Percentiles rank a stretch among this genome's conserved stretches.
Conservation (phyloP, 2,113 vertebrate species). For the Archocentrus centrarchus region DNA sequence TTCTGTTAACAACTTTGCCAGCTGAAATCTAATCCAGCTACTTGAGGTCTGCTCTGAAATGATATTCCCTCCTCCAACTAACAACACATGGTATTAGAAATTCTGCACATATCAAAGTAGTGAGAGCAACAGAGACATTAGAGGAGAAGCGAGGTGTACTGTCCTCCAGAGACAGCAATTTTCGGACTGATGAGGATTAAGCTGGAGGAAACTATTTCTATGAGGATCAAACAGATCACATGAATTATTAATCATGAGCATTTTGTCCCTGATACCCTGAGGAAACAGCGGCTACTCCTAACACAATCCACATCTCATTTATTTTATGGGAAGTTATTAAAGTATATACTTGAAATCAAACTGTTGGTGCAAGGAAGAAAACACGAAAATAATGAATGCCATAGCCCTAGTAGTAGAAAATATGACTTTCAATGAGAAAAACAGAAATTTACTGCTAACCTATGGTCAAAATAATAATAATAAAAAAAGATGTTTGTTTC, state of each 20-base stretch:
- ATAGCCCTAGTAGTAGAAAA: slow-evolving; percentile 20
- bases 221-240: slow-evolving; percentile 80
- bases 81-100: slow-evolving; percentile 54
- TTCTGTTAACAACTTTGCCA: slow-evolving; percentile 68
- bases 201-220: slow-evolving; percentile 70
- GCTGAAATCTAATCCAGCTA: slow-evolving; percentile 64
- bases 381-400: slow-evolving; percentile 70
- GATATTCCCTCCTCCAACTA: slow-evolving; percentile 43
- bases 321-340: slow-evolving; percentile 80
- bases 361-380: slow-evolving; percentile 63
- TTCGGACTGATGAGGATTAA: slow-evolving; percentile 66
- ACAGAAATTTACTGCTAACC: slow-evolving; percentile 46
- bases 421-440: slow-evolving; percentile 54
- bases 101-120: slow-evolving; percentile 41
- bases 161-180: slow-evolving; percentile 63
- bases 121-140: slow-evolving; percentile 53
- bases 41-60: slow-evolving; percentile 55
- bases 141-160: slow-evolving; percentile 55
- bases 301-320: slow-evolving; percentile 79
- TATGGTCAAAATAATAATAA: background rate
- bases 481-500: background rate
- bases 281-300: slow-evolving; percentile 66
- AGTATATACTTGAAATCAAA: slow-evolving; percentile 78
- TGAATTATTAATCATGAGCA: slow-evolving; percentile 81
- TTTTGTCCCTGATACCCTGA: slow-evolving; percentile 72